Evolutionary conservation across 1,140 invertebrate genomes (phyloP), one percentile per base, ranked within the genome.

Genomic region (Euwallacea similis): DNA sequence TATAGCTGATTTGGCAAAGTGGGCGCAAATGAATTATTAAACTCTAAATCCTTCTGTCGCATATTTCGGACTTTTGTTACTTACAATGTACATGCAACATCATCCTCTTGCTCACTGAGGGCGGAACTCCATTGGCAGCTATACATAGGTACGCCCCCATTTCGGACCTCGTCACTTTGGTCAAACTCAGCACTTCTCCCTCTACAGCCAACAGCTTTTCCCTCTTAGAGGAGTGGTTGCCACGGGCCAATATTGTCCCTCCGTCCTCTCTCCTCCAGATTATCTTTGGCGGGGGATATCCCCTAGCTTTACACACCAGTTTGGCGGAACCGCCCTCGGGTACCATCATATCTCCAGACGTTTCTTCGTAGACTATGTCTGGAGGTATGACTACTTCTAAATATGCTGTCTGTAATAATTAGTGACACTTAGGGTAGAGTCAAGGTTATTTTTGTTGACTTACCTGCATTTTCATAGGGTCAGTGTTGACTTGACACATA

Each of bases 401-500:
- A 79, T 87, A 91, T 71, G 91, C 93, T 58, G 91, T 93, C 92
- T 93, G 81, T 15, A 71, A 75, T 56, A 16, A 56, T 0, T 56
- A 56, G 54, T 13, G 2, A 0, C 16, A 16, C 8, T 16, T 16
- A 56, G 2, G 7, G 6, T 56, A 13, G 4, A 33, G 21, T 33
- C 21, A 56, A 50, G 13, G 2, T 50, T 50, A 13, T 50, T 53
- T 42, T 41, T 54, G 8, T n/a, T 42, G 21, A 33, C 63, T 75
- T 75, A 94, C 93, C 88, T 94, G 93, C 85, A 91, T 93, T 83
- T 93, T 93, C 92, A 97, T 95, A 11, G 94, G 94, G 82, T 96
- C 91, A 70, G 95, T 94, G 82, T 96, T 95, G 77, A 96, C 90
- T 86, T 97, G 95, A 84, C 94, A 96, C 91, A 95, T 96, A 79